Base-by-base conservation (phyloP, 2,797 vertebrate species). In the Halcyon badia region DNA sequence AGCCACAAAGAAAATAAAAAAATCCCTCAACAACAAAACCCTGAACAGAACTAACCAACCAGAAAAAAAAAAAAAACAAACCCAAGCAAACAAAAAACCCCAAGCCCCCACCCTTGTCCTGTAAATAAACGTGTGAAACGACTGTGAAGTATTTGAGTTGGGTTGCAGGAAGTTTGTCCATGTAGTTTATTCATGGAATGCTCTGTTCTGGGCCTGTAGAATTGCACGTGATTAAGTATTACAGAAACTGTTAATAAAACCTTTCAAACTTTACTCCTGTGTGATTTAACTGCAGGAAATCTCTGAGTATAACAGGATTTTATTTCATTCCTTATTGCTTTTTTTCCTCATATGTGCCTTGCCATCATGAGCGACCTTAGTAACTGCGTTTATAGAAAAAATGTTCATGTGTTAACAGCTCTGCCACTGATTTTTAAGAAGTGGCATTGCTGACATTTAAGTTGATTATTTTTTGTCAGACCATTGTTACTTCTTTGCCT, bases 131-230 rank as follows among this genome's bases (percentile, higher is more conserved):
- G 0, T 26, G 5, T 11, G 18, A 65, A 83, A 52, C 9, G 13
- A 6, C 11, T 24, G 10, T 11, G 2, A 68, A 64, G 35, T 39
- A 31, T 14, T 54, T 9, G 46, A 30, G 6, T 22, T 26, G 1
- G 12, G 1, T 46, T 66, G 51, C 46, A 31, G 30, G 46, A 37
- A 4, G 4, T 66, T 62, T 49, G 0, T 48, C 21, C 6, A 1
- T 2, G 0, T 42, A 5, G 35, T 65, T 75, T 26, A 61, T 73
- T 77, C 31, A 14, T 15, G 0, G 2, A 3, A 16, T 0, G 0
- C 24, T 35, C 15, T 17, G 12, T 30, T 73, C 51, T n/a, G 41
- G 7, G 20, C 25, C 49, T 72, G 41, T 58, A 33, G 60, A 75
- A 56, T 30, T 44, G 4, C 15, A 6, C 28, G 15, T 22, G 31